These are phyloP conservation scores for Drosophila sechellia DNA, from an alignment of 1,140 invertebrate genomes.

Conservation along the genomic window DNA sequence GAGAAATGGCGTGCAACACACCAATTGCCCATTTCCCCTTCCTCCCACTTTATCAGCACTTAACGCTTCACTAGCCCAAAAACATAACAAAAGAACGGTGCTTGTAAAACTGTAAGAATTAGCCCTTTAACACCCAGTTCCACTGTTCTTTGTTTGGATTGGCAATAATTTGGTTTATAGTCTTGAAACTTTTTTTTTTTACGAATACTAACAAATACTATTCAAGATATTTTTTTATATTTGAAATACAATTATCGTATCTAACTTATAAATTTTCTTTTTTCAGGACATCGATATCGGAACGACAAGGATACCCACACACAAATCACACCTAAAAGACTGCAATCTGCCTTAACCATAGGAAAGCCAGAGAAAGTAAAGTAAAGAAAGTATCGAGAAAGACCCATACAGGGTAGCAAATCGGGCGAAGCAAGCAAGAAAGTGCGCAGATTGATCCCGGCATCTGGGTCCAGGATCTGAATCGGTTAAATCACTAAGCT, in stretches of 20 bases:
- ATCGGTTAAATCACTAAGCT: background rate
- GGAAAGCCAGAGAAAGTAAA: constrained; percentile 9
- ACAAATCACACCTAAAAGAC: constrained; percentile 26
- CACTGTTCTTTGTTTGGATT: too few species aligned
- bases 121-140: background rate
- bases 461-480: constrained; percentile 6
- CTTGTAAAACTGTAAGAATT: constrained; percentile 8
- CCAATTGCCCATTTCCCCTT: background rate
- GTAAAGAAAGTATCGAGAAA: too few species aligned
- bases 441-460: constrained; percentile 8
- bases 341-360: constrained; percentile 43
- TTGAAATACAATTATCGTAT: too few species aligned
- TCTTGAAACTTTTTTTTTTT: too few species aligned
- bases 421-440: background rate
- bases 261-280: too few species aligned
- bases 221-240: too few species aligned
- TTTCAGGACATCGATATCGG: background rate
- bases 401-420: background rate
- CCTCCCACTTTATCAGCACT: constrained; percentile 1
- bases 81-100: constrained; percentile 18
- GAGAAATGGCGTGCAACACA: background rate
- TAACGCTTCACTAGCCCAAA: background rate
- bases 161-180: too few species aligned
- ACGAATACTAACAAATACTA: too few species aligned
- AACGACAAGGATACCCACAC: background rate